Evolutionary conservation across 2,113 vertebrate genomes (phyloP), one percentile per base, ranked within the genome.

Genomic region (Nothocercus julius): DNA sequence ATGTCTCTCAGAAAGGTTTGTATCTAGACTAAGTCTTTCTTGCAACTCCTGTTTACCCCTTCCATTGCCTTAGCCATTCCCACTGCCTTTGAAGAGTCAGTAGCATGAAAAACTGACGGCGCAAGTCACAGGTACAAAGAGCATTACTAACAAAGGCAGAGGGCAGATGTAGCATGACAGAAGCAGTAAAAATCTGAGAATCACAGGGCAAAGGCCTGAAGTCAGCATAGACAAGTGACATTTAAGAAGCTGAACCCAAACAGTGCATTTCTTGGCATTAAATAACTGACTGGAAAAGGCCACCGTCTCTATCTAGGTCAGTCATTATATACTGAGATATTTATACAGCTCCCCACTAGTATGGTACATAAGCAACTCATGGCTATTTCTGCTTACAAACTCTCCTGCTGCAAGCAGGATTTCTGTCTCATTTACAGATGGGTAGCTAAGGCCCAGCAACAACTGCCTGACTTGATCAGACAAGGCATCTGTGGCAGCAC

Each of bases 171-270:
- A 84, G 64, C 69, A 44, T 53, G 9, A 69, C 34, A 82, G 58
- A 85, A 90, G 82, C 74, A 73, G 34, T 32, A 85, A 3, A 8
- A 54, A 20, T 56, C 81, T 66, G 3, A 80, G 69, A 86, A 90
- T 72, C 49, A 84, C 69, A 88, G 47, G 83, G 66, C 83, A 86
- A 75, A 94, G 81, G 19, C 56, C 69, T 51, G n/a, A 79, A 82
- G 80, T 66, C 78, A 85, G 45, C 59, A 77, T 54, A 91, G 58
- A 75, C 66, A 69, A 81, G 44, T 90, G 94, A 88, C 92, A 92
- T 93, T 94, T 93, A 87, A 96, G 62, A 56, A 88, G 86, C 73
- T 73, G 93, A 93, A 93, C 94, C 90, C 90, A 94, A 96, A 95
- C 85, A 92, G 83, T 64, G 64, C 1, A 61, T 67, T 95, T 96